Evolutionary conservation across 2,888 invertebrate species (phyloP), one percentile per base, ranked within the genome.

Genomic region (Fabriciana adippe): DNA sequence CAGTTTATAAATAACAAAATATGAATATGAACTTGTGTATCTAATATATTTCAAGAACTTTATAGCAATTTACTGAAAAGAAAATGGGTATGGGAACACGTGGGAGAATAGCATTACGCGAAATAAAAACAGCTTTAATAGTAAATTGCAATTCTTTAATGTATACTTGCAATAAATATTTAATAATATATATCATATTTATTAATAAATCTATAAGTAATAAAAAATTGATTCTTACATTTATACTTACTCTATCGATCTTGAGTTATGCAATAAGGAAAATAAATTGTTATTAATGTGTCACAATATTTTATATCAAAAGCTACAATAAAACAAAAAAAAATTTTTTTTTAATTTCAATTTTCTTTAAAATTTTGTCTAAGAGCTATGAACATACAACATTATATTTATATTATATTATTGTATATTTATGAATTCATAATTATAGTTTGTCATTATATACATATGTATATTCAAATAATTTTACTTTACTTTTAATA

Each of bases 231-330:
- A 45, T 41, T 35, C 66, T 66, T 66, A 66, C 66, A 66, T 66
- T 66, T 66, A 63, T 73, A 74, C 75, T 77, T 66, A 78, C 75
- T 72, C 75, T 74, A 68, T 78, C 78, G 74, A 76, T 75, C 78
- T 78, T 74, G 63, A 65, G 57, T 69, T 60, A 55, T 61, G 72
- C 74, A 70, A 50, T 59, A 63, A 41, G 51, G 53, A 68, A 66
- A 71, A 55, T 56, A 57, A 60, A 62, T 2, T 18, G 57, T 48
- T 16, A 65, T 62, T 66, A 35, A 50, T 50, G 14, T 53, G 50
- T 21, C 6, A 61, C 35, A 50, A 45, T 6, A 26, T 35, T 59
- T 57, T 8, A 35, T 16, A 50, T 50, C 21, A 13, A 55, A 16
- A 8, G 35, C 11, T 41, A 50, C 3, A 41, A 2, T 41, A 18